These are phyloP conservation scores for Vanessa atalanta DNA, from an alignment of 1,140 invertebrate species.

Conservation along the genomic window DNA sequence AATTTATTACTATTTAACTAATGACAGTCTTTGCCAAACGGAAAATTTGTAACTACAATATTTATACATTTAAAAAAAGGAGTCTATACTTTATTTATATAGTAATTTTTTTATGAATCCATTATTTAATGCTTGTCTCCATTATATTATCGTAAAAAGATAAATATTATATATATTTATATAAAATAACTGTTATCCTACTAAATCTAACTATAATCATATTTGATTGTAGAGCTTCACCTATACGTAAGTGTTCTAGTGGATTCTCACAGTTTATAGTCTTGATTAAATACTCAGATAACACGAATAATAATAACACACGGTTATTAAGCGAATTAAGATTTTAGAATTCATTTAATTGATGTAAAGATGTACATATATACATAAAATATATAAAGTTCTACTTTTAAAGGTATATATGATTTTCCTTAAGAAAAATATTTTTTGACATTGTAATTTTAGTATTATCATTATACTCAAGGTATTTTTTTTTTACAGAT, in stretches of 20 bases:
- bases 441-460: background rate
- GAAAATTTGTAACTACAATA: too few species aligned
- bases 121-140: too few species aligned
- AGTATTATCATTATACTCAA: background rate
- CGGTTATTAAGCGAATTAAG: constrained; percentile 22
- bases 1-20: background rate
- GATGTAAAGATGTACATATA: background rate
- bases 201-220: background rate
- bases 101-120: too few species aligned
- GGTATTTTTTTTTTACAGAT: constrained; percentile 42
- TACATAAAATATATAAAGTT: background rate
- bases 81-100: too few species aligned
- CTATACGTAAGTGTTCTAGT: background rate
- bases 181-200: too few species aligned
- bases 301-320: constrained; percentile 6
- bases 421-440: background rate
- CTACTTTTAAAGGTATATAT: background rate
- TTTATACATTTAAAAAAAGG: too few species aligned
- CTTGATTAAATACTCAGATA: constrained; percentile 21
- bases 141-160: too few species aligned
- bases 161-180: too few species aligned
- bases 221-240: background rate
- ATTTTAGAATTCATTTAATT: constrained; percentile 19
- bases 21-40: background rate
- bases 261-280: constrained; percentile 13